Evolutionary conservation across 2,113 vertebrate species (phyloP).

Genomic region (Hypanus sabinus): DNA sequence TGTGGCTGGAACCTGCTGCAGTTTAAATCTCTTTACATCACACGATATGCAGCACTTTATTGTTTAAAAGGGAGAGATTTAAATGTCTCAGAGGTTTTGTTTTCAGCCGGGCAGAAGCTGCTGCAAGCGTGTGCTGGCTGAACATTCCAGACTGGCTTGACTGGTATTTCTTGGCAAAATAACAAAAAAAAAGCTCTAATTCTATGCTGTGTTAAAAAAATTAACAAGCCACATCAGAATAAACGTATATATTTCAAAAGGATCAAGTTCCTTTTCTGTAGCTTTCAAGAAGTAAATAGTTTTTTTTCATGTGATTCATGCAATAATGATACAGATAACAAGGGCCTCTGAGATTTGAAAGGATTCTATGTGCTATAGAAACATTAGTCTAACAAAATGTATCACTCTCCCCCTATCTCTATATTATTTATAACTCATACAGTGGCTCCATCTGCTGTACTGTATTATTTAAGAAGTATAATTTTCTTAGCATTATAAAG

Average conservation of each 20-base stretch:
- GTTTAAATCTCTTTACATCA: slow-evolving; percentile 71
- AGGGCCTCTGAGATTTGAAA: slow-evolving; percentile 16
- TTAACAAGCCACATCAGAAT: slow-evolving; percentile 4
- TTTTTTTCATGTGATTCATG: slow-evolving; percentile 34
- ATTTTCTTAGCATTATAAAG: not conserved
- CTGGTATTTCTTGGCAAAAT: not conserved
- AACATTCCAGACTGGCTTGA: not conserved
- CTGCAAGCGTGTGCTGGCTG: not conserved
- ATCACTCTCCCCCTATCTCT: slow-evolving; percentile 25
- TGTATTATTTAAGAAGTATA: slow-evolving; percentile 29
- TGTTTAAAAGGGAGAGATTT: slow-evolving; percentile 58
- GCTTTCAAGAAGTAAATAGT: slow-evolving; percentile 31
- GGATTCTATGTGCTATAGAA: slow-evolving; percentile 20
- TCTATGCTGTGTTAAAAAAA: not conserved
- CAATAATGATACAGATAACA: slow-evolving; percentile 34
- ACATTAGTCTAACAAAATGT: slow-evolving; percentile 25
- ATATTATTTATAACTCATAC: slow-evolving; percentile 24
- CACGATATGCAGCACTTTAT: slow-evolving; percentile 72
- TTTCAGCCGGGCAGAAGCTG: not conserved
- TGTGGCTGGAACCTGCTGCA: slow-evolving; percentile 61
- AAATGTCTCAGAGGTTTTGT: not conserved
- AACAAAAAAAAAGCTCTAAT: not conserved
- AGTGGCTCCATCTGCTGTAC: slow-evolving; percentile 16
- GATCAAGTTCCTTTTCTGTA: slow-evolving; percentile 14
- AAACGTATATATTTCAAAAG: slow-evolving; percentile 18